These are phyloP conservation scores for Polylopha cassiicola DNA, from an alignment of 2,888 invertebrate genomes.

Conservation along the genomic window DNA sequence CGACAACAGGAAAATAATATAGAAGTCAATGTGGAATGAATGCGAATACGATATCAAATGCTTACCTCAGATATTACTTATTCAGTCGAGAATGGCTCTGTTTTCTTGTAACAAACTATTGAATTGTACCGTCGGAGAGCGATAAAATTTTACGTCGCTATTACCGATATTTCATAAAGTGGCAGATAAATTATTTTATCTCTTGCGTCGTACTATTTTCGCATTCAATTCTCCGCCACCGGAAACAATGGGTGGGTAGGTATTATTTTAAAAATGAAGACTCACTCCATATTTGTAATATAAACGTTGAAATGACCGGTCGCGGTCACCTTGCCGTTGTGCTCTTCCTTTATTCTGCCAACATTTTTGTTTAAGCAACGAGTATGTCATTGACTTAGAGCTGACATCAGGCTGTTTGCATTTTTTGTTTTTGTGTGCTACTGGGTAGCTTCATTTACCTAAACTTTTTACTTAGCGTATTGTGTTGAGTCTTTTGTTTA, in stretches of 20 bases:
- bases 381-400: constrained; percentile 14
- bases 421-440: constrained; percentile 8
- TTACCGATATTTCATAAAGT: constrained; percentile 12
- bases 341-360: constrained; percentile 18
- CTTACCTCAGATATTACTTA: constrained; percentile 39
- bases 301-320: constrained; percentile 18
- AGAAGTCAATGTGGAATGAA: constrained; percentile 31
- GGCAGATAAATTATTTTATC: constrained; percentile 16
- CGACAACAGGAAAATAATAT: constrained; percentile 42
- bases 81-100: constrained; percentile 39
- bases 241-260: constrained; percentile 2
- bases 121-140: constrained; percentile 28
- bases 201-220: constrained; percentile 6
- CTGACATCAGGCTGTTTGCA: constrained; percentile 13
- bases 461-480: too few species aligned
- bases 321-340: constrained; percentile 20
- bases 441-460: neutral
- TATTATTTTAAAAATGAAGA: too few species aligned
- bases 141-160: constrained; percentile 17
- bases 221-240: constrained; percentile 10
- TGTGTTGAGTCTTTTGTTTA: too few species aligned
- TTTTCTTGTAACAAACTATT: constrained; percentile 37
- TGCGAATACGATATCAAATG: constrained; percentile 38
- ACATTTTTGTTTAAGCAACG: constrained; percentile 10
- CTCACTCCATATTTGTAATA: constrained; percentile 16